A percentile compares a stretch with the other conserved stretches of the same genome.
Evolutionary conservation across 2,888 invertebrate genomes (phyloP).

Genomic region (Linnaemya tessellans): DNA sequence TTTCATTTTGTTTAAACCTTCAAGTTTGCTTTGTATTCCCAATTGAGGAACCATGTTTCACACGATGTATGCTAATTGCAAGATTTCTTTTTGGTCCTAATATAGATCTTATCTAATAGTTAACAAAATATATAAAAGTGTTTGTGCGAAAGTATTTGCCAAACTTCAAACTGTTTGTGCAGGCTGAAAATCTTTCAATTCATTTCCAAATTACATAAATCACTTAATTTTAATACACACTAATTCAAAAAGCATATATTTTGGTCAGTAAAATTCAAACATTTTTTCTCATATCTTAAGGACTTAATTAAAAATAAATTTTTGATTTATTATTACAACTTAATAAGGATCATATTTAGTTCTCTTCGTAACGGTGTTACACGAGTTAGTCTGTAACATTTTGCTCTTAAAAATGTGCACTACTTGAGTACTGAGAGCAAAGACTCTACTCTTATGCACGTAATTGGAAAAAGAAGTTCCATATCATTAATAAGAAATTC

Average conservation of each 20-base stretch:
- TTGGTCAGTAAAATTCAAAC: background rate
- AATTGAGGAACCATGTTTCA: too few species aligned
- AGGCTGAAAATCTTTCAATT: conserved; percentile 18
- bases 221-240: background rate
- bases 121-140: too few species aligned
- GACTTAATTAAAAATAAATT: conserved; percentile 2
- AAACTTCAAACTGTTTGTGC: background rate
- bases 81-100: too few species aligned
- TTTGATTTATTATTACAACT: conserved; percentile 30
- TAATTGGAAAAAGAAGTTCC: background rate
- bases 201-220: background rate
- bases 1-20: too few species aligned
- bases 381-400: background rate
- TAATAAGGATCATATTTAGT: background rate
- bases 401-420: background rate
- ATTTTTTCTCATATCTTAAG: background rate
- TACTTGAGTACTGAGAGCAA: conserved; percentile 19
- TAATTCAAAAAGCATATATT: background rate
- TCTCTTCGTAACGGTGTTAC: background rate
- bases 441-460: background rate
- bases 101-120: too few species aligned
- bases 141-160: too few species aligned
- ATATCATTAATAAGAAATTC: background rate
- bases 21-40: too few species aligned
- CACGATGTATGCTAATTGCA: too few species aligned